A percentile compares a stretch with the other conserved stretches of the same genome.
Conservation (phyloP, 2,888 invertebrate species). For the Agrilus cyanescens region DNA sequence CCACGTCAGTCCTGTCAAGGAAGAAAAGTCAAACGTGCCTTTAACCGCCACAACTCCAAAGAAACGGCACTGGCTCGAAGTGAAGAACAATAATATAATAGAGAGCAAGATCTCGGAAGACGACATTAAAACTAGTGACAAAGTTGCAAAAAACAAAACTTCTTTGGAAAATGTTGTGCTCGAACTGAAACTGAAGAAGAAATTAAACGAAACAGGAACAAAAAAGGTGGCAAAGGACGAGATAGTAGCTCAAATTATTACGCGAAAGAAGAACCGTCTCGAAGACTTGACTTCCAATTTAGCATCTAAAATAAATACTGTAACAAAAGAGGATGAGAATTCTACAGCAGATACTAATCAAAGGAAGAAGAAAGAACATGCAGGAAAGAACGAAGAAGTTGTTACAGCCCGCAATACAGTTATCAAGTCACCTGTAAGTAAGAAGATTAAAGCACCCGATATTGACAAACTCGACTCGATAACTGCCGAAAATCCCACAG, state of each 20-base stretch:
- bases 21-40: constrained; percentile 16
- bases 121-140: constrained; percentile 1
- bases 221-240: constrained; percentile 25
- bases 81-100: constrained; percentile 35
- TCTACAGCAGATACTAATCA: constrained; percentile 36
- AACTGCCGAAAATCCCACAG: constrained; percentile 41
- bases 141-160: constrained; percentile 6
- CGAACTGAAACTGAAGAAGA: constrained; percentile 31
- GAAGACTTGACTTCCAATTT: constrained; percentile 49
- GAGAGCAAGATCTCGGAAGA: neutral
- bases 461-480: constrained; percentile 33
- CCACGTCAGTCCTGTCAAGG: constrained; percentile 13
- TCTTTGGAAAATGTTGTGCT: constrained; percentile 28
- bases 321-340: constrained; percentile 27
- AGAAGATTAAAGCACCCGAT: constrained; percentile 38
- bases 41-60: constrained; percentile 53
- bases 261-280: constrained; percentile 50
- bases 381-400: constrained; percentile 27
- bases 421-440: constrained; percentile 45
- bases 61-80: constrained; percentile 58
- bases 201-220: constrained; percentile 7
- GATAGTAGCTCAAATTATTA: constrained; percentile 36
- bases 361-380: constrained; percentile 40
- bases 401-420: constrained; percentile 41
- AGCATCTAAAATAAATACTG: constrained; percentile 45